Evolutionary conservation across 2,113 vertebrate genomes (phyloP).

Genomic region (Microtus ochrogaster): DNA sequence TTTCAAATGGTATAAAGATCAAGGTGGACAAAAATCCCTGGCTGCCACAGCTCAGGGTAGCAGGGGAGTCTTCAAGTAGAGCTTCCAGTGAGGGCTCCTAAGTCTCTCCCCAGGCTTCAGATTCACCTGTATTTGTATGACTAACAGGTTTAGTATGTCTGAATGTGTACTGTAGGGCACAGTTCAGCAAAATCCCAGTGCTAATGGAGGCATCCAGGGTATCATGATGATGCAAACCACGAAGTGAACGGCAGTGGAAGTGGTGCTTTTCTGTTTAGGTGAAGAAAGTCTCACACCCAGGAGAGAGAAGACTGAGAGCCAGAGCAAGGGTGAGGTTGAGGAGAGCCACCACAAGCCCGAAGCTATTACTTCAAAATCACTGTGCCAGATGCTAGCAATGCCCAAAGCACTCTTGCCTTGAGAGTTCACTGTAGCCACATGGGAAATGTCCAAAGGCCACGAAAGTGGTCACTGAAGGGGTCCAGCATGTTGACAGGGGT

Average conservation of each 20-base stretch:
- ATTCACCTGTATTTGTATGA: neutral
- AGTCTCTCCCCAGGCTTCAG: neutral
- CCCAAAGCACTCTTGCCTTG: neutral
- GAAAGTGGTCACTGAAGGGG: neutral
- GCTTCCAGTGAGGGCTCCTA: neutral
- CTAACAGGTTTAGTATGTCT: neutral
- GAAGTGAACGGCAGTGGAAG: neutral
- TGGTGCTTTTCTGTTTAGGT: conserved; percentile 1
- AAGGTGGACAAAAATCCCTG: neutral
- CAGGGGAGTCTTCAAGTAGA: neutral
- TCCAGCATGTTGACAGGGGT: neutral
- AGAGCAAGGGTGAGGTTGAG: neutral
- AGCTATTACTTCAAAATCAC: neutral
- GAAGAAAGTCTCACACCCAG: neutral
- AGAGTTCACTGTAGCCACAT: neutral
- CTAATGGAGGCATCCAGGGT: neutral
- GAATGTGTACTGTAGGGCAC: neutral
- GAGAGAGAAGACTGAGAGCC: neutral
- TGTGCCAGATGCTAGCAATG: neutral
- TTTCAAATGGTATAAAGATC: neutral
- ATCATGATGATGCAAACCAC: neutral
- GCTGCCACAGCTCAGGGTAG: neutral
- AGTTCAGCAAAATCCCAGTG: neutral
- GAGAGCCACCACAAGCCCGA: neutral
- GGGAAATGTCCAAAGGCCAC: neutral